Percentiles rank a stretch among this genome's conserved stretches.
phyloP scores from a whole-genome alignment of 2,113 vertebrate species.

The Acanthisitta chloris region DNA sequence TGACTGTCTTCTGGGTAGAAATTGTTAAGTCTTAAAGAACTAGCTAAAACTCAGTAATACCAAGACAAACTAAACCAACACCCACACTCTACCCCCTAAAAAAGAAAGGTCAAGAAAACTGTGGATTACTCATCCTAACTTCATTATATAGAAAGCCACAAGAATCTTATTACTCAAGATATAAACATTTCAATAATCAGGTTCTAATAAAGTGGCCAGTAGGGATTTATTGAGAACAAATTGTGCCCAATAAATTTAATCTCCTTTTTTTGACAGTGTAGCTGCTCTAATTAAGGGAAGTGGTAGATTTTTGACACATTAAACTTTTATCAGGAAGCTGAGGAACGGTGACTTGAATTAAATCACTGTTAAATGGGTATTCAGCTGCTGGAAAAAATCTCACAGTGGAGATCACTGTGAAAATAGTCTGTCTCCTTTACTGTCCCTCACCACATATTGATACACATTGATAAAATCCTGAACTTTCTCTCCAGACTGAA shows the following conservation, averaged over 20 bases:
- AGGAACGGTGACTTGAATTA: not conserved
- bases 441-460: not conserved
- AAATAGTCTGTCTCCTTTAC: not conserved
- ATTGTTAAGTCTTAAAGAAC: not conserved
- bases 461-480: not conserved
- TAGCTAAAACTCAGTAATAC: not conserved
- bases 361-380: not conserved
- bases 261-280: not conserved
- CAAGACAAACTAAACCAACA: not conserved
- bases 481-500: not conserved
- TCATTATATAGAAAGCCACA: not conserved
- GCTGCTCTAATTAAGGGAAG: not conserved
- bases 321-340: not conserved
- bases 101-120: not conserved
- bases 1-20: not conserved
- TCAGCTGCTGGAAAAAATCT: not conserved
- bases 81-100: too few species aligned
- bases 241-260: not conserved
- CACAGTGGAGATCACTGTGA: not conserved
- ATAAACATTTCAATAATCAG: not conserved
- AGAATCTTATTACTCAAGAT: not conserved
- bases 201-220: not conserved
- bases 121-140: not conserved
- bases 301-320: conserved; percentile 3
- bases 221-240: not conserved